Conservation (phyloP, 2,888 invertebrate genomes). For the Mesochorus sp. region DNA sequence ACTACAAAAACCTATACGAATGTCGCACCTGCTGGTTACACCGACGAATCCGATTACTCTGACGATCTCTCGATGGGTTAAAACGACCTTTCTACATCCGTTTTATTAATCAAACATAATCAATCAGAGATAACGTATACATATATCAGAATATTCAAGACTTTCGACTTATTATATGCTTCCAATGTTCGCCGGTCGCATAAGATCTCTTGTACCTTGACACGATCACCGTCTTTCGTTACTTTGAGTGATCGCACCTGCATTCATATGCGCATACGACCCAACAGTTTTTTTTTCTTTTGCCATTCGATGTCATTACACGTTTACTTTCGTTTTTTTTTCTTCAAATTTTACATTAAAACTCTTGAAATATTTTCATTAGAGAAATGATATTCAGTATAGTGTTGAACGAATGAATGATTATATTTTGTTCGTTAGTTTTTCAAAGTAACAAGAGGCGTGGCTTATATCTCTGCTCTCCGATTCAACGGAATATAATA, state of each 20-base stretch:
- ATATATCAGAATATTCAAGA: neutral
- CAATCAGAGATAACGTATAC: constrained; percentile 18
- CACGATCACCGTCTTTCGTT: neutral
- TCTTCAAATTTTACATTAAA: neutral
- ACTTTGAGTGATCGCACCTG: neutral
- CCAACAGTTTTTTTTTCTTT: too few species aligned
- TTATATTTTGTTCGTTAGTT: neutral
- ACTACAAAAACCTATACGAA: too few species aligned
- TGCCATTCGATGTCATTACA: neutral
- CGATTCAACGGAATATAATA: neutral
- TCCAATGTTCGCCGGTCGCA: constrained; percentile 53
- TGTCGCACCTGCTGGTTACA: constrained; percentile 69
- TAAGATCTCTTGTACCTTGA: constrained; percentile 5
- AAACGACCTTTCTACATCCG: neutral
- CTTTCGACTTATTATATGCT: constrained; percentile 43
- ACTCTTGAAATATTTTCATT: neutral
- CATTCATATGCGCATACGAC: too few species aligned
- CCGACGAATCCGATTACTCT: constrained; percentile 63
- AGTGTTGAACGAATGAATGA: neutral
- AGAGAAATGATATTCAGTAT: neutral
- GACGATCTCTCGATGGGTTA: constrained; percentile 65
- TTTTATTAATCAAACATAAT: constrained; percentile 40
- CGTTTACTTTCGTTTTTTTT: neutral
- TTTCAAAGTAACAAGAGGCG: constrained; percentile 10
- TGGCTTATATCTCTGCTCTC: neutral